Evolutionary conservation across 2,888 invertebrate genomes (phyloP).

Genomic region (Elegia similella): DNA sequence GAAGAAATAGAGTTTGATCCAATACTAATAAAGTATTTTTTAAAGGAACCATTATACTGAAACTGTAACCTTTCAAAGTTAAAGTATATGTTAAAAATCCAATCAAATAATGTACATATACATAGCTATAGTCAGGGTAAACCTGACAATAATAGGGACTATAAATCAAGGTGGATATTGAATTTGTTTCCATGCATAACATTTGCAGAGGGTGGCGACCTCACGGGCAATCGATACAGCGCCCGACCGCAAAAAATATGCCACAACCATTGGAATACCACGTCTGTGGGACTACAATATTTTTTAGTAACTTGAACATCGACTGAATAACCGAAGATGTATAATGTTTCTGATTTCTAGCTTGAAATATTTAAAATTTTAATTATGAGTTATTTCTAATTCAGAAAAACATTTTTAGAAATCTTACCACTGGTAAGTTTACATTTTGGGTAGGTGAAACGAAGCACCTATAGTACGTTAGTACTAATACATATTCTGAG

Average conservation of each 20-base stretch:
- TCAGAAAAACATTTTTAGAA: too few relatives aligned
- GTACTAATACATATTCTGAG: too few relatives aligned
- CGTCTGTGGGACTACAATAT: not conserved
- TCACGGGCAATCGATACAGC: constrained; percentile 61
- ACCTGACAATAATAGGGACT: not conserved
- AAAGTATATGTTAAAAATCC: not conserved
- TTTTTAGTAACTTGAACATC: too few relatives aligned
- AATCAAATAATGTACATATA: not conserved
- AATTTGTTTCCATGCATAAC: constrained; percentile 50
- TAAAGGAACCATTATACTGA: not conserved
- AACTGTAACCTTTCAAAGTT: not conserved
- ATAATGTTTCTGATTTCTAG: too few relatives aligned
- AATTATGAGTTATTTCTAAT: too few relatives aligned
- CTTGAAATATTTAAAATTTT: too few relatives aligned
- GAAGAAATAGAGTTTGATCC: too few relatives aligned
- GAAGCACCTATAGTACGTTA: too few relatives aligned
- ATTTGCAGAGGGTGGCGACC: constrained; percentile 52
- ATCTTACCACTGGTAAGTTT: too few relatives aligned
- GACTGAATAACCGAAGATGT: too few relatives aligned
- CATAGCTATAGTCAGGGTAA: not conserved
- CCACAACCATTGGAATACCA: constrained; percentile 21
- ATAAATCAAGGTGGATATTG: constrained; percentile 29
- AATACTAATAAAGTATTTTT: not conserved
- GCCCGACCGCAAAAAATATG: constrained; percentile 37
- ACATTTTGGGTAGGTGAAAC: too few relatives aligned